Evolutionary conservation across 2,888 invertebrate species (phyloP), one percentile per base, ranked within the genome.

Genomic region (Euproctis similis): DNA sequence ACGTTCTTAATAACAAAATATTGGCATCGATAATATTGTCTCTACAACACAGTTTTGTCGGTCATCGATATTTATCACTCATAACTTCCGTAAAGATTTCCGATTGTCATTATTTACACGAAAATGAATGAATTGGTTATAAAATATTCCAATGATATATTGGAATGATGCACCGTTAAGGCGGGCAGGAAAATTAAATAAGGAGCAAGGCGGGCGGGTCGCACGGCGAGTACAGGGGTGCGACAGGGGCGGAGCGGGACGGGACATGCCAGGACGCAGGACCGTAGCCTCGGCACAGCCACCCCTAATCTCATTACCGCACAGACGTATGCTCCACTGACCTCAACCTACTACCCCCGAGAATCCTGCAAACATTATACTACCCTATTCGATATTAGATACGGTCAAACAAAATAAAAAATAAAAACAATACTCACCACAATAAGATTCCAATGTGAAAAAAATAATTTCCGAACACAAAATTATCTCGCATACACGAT

Each of bases 261-360:
- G 40, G 44, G 55, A 42, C 30, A 30, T 35, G 41, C 42, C 43
- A 48, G 44, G 49, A 42, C 43, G 40, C 42, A 40, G 49, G 54
- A 46, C 41, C 39, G 47, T 46, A 42, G 52, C 38, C 41, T 46
- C 46, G 41, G 40, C 44, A 49, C 61, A 54, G 60, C 65, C 57
- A 59, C n/a, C 63, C 68, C 67, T 70, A 65, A 70, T 63, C 68
- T 54, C 64, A 66, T 74, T 70, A 72, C 58, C 43, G 59, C 62
- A 57, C 62, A 59, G 61, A 58, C 59, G 56, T 56, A 56, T 54
- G 60, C 59, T 52, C 52, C 42, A 51, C 52, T 62, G 59, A 63
- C 67, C 65, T 69, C 62, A 70, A 54, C 67, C 61, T 48, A 56
- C 56, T 59, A 56, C 53, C 58, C 51, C 49, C 37, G 56, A 44